Conservation (phyloP, 2,113 vertebrate species). For the Elephas maximus region DNA sequence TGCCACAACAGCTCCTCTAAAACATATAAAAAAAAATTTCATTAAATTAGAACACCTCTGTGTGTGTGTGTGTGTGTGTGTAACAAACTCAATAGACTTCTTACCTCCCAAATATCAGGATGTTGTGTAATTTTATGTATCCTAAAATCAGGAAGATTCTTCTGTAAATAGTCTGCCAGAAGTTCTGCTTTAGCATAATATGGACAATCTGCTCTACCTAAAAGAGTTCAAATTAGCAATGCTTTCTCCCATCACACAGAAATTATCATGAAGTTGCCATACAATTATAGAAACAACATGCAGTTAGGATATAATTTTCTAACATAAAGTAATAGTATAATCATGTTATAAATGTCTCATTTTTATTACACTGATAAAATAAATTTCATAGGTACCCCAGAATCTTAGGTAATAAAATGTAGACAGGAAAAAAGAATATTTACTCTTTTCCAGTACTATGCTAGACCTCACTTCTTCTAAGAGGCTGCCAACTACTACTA, state of each 20-base stretch:
- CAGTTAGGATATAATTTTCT: neutral
- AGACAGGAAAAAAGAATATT: slow-evolving; percentile 25
- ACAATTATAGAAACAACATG: neutral
- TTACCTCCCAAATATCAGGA: slow-evolving; percentile 95
- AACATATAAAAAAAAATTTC: neutral
- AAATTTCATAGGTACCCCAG: neutral
- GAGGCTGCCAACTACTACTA: neutral
- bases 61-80: slow-evolving; percentile 20
- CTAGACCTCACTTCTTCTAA: neutral
- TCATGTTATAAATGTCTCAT: neutral
- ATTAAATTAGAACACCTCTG: neutral
- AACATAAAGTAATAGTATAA: neutral
- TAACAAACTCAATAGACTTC: neutral
- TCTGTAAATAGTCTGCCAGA: slow-evolving; percentile 92
- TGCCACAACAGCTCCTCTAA: neutral
- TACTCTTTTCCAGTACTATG: neutral
- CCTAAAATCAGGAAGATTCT: slow-evolving; percentile 92
- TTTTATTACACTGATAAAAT: slow-evolving; percentile 36
- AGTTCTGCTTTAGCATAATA: slow-evolving; percentile 95
- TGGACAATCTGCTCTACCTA: slow-evolving; percentile 94
- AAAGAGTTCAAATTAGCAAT: slow-evolving; percentile 64
- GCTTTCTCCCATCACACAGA: slow-evolving; percentile 34
- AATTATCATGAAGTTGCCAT: neutral
- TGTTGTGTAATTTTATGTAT: slow-evolving; percentile 93
- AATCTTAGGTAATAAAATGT: slow-evolving; percentile 31